phyloP scores from a whole-genome alignment of 2,113 vertebrate species.

The Benitochromis conjunctus region DNA sequence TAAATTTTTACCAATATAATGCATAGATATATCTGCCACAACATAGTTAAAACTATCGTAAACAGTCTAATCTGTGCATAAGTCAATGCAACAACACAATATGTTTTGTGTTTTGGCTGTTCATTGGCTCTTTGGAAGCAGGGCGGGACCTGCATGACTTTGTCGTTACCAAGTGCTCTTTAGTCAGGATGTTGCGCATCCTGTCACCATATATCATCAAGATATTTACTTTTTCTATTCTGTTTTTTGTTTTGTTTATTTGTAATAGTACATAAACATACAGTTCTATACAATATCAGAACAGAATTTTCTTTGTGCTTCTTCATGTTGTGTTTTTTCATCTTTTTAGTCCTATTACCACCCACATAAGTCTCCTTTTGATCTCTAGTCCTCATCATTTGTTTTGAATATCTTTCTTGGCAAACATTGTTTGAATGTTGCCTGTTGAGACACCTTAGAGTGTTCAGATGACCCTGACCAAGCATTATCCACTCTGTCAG shows the following conservation, averaged over 20 bases:
- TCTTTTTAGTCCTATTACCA: neutral
- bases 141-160: neutral
- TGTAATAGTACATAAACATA: neutral
- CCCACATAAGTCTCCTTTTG: neutral
- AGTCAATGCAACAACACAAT: neutral
- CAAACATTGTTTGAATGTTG: neutral
- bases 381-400: neutral
- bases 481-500: neutral
- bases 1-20: neutral
- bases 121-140: neutral
- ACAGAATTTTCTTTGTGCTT: neutral
- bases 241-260: neutral
- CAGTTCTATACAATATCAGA: neutral
- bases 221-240: neutral
- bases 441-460: neutral
- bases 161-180: neutral
- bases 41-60: neutral
- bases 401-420: conserved; percentile 24
- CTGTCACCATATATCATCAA: neutral
- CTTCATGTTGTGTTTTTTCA: neutral
- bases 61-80: neutral
- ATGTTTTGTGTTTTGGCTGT: neutral
- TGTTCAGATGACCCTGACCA: neutral
- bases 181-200: neutral
- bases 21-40: neutral